Percentiles rank a stretch among this genome's conserved stretches.
Conservation (phyloP, 2,797 vertebrate species). For the Sitta carolinensis region DNA sequence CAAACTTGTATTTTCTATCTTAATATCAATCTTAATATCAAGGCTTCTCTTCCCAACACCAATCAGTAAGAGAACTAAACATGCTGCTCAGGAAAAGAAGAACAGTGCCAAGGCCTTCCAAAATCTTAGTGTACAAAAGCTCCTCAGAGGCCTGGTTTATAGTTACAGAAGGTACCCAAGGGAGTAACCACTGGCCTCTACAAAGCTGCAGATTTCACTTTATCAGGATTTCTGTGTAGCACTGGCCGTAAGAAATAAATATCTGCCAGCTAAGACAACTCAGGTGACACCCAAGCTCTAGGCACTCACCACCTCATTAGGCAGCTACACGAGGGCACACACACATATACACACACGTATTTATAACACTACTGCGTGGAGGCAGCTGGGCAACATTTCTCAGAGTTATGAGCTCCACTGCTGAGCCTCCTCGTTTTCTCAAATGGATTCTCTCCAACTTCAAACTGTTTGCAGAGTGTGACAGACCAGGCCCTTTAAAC, state of each 20-base stretch:
- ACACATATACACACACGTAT: fast-evolving
- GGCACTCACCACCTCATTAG: not conserved
- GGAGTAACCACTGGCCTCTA: not conserved
- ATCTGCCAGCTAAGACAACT: not conserved
- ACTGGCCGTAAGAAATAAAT: not conserved
- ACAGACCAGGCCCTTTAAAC: constrained; percentile 68
- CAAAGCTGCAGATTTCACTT: not conserved
- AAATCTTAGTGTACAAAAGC: not conserved
- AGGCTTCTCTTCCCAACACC: not conserved
- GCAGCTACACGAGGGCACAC: not conserved
- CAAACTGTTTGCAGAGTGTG: constrained; percentile 61
- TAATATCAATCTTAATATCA: not conserved
- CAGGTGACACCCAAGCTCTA: not conserved
- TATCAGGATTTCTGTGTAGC: not conserved
- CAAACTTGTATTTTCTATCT: fast-evolving
- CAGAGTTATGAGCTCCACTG: constrained; percentile 15
- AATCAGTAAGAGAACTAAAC: not conserved
- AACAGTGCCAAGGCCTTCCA: not conserved
- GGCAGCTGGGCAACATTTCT: constrained; percentile 49
- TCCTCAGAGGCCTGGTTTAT: not conserved
- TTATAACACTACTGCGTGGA: not conserved
- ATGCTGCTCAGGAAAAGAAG: not conserved
- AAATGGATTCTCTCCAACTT: constrained; percentile 72
- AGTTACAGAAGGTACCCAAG: not conserved
- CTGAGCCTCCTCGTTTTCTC: constrained; percentile 52